Conservation (phyloP, 2,797 vertebrate species). For the Rhynchotus rufescens region DNA sequence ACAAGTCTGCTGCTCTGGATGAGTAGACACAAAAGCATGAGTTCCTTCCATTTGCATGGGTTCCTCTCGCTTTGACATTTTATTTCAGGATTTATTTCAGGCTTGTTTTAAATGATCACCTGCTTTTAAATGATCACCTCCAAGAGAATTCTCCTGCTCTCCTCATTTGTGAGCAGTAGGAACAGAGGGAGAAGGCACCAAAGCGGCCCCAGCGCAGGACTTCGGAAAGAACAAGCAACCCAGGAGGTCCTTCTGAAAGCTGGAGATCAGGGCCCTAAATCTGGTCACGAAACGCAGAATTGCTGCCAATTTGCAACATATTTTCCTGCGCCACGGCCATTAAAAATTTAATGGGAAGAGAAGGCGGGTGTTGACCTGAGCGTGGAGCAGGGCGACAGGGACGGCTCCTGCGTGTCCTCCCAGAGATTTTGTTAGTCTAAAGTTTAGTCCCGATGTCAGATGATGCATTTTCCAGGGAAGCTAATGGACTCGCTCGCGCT, state of each 20-base stretch:
- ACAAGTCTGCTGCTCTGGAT: not conserved
- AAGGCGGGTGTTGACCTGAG: conserved; percentile 41
- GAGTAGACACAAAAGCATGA: not conserved
- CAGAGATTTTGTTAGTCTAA: conserved; percentile 28
- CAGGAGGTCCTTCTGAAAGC: not conserved
- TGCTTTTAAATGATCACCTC: not conserved
- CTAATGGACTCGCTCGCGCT: conserved; percentile 44
- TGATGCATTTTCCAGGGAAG: conserved; percentile 54
- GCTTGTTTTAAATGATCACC: not conserved
- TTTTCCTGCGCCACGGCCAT: not conserved
- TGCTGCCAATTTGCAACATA: not conserved
- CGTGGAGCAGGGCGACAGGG: conserved; percentile 26
- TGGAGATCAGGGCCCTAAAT: not conserved
- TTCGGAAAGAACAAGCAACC: not conserved
- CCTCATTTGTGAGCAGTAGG: not conserved
- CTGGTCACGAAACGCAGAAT: not conserved
- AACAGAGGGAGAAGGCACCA: rapidly evolving
- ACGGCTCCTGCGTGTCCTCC: conserved; percentile 47
- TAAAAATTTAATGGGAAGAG: conserved; percentile 47
- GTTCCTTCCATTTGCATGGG: not conserved
- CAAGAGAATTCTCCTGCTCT: not conserved
- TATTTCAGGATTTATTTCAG: conserved; percentile 10
- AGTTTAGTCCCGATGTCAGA: conserved; percentile 28
- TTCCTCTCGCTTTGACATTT: not conserved
- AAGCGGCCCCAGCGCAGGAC: not conserved